phyloP scores from a whole-genome alignment of 2,797 vertebrate species.

The Muscicapa striata region DNA sequence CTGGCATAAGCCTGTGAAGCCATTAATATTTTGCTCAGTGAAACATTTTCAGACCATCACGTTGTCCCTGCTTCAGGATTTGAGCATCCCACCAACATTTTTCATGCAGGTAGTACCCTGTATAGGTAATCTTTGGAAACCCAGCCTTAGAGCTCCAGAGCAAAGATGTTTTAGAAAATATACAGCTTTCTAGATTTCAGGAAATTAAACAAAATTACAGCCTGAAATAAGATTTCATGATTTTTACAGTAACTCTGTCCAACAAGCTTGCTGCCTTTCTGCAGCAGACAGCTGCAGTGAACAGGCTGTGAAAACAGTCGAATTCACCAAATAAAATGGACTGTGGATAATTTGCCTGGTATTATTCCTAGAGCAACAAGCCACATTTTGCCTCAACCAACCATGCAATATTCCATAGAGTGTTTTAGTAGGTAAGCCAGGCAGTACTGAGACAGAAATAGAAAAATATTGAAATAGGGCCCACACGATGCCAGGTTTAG shows the following conservation, averaged over 20 bases:
- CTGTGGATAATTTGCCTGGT: constrained; percentile 35
- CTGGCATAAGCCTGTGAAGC: not conserved
- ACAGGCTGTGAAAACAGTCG: constrained; percentile 30
- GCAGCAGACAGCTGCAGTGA: constrained; percentile 42
- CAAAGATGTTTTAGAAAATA: not conserved
- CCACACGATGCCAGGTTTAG: not conserved
- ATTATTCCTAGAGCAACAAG: constrained; percentile 32
- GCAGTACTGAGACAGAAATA: constrained; percentile 18
- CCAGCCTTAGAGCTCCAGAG: not conserved
- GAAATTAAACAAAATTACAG: constrained; percentile 1
- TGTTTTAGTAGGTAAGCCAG: constrained; percentile 21
- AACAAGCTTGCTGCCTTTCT: constrained; percentile 3
- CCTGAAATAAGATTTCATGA: not conserved
- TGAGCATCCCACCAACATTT: not conserved
- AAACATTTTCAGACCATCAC: not conserved
- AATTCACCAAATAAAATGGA: constrained; percentile 37
- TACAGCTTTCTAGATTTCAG: not conserved
- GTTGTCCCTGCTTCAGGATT: not conserved
- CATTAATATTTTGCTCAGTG: not conserved
- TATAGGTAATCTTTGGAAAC: not conserved
- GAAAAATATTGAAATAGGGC: not conserved
- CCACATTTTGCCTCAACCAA: not conserved
- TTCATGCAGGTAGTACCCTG: not conserved
- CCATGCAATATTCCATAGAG: not conserved
- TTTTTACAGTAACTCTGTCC: constrained; percentile 30